Conservation (phyloP, 2,113 vertebrate species). For the Emydocephalus ijimae region DNA sequence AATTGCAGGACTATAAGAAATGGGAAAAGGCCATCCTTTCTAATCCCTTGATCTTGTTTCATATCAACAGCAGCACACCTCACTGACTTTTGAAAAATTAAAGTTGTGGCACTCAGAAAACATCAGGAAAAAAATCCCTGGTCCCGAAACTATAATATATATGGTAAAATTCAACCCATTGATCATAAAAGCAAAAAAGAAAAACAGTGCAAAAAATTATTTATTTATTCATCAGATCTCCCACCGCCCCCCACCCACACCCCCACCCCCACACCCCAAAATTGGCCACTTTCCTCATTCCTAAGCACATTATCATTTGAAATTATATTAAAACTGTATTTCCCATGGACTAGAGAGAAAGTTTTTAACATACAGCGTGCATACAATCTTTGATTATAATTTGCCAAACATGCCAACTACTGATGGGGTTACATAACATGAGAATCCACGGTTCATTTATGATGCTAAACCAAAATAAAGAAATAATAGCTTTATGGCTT, state of each 20-base stretch:
- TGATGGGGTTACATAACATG: not conserved
- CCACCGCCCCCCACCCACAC: rapidly evolving
- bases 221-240: not conserved
- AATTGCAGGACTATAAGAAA: not conserved
- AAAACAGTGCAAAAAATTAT: not conserved
- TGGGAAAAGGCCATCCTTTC: not conserved
- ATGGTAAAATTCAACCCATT: not conserved
- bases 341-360: not conserved
- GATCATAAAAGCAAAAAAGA: not conserved
- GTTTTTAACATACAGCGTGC: not conserved
- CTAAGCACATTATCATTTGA: not conserved
- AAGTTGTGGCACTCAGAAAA: not conserved
- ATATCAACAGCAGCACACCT: not conserved
- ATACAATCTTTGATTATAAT: not conserved
- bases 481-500: not conserved
- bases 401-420: not conserved
- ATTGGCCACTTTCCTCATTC: not conserved
- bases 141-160: not conserved
- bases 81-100: slow-evolving; percentile 15
- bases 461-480: not conserved
- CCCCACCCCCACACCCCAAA: too few species aligned
- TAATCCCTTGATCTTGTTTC: not conserved
- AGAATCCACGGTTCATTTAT: not conserved
- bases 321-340: not conserved
- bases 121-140: too few species aligned